These are phyloP conservation scores for Oxygymnocypris stewartii DNA, from an alignment of 2,113 vertebrate genomes.

Conservation along the genomic window DNA sequence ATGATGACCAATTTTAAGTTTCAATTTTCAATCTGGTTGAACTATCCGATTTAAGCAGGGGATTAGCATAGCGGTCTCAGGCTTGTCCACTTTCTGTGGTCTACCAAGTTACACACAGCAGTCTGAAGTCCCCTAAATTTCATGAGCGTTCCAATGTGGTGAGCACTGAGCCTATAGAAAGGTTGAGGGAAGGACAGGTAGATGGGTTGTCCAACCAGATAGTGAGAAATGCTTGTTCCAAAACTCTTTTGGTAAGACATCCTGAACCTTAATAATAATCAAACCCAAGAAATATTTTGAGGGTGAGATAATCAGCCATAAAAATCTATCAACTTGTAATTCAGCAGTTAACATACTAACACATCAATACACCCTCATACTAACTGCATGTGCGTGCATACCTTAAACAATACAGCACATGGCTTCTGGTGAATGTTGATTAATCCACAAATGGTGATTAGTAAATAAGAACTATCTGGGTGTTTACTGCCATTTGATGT, in stretches of 20 bases:
- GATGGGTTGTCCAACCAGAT: conserved; percentile 43
- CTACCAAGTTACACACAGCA: neutral
- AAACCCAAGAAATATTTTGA: neutral
- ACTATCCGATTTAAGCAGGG: neutral
- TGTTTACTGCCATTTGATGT: neutral
- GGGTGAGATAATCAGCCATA: conserved; percentile 12
- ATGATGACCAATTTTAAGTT: neutral
- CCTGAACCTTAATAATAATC: conserved; percentile 14
- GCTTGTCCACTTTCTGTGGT: neutral
- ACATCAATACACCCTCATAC: conserved; percentile 25
- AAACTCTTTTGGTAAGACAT: conserved; percentile 75
- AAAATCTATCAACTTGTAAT: conserved; percentile 11
- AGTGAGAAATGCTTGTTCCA: conserved; percentile 55
- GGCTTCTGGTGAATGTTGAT: conserved; percentile 18
- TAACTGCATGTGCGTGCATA: conserved; percentile 46
- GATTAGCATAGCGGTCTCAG: neutral
- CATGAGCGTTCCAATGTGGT: neutral
- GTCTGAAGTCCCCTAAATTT: neutral
- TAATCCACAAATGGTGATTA: conserved; percentile 44
- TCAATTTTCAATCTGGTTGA: neutral
- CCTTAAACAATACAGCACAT: conserved; percentile 31
- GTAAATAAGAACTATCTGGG: conserved; percentile 43
- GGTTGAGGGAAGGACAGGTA: conserved; percentile 36
- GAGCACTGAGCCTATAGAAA: conserved; percentile 35
- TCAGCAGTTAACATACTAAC: neutral